These are phyloP conservation scores for Ophion slaviceki DNA, from an alignment of 2,888 invertebrate species.

Conservation along the genomic window DNA sequence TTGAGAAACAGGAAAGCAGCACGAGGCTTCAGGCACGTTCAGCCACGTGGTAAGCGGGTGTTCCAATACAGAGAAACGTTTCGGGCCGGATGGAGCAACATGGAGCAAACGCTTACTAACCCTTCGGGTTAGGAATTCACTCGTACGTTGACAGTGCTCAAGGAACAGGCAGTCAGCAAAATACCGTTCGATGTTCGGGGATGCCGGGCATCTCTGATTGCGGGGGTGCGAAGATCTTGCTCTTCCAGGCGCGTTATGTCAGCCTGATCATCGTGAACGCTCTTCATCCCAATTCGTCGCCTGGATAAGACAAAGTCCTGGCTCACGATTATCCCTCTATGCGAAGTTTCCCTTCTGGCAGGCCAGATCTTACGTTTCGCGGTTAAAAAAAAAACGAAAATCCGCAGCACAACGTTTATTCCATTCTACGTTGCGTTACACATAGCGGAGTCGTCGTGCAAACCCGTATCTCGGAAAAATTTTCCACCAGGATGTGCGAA, in stretches of 20 bases:
- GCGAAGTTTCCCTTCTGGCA: slow-evolving; percentile 16
- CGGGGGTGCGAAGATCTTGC: slow-evolving; percentile 25
- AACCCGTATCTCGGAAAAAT: slow-evolving; percentile 18
- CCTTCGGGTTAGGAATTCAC: slow-evolving; percentile 64
- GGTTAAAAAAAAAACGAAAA: slow-evolving; percentile 4
- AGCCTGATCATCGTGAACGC: slow-evolving; percentile 75
- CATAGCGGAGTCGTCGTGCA: slow-evolving; percentile 1
- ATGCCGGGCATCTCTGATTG: slow-evolving; percentile 29
- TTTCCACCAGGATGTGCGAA: slow-evolving; percentile 27
- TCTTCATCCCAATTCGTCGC: slow-evolving; percentile 77
- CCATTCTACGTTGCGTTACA: background rate
- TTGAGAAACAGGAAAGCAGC: slow-evolving; percentile 81
- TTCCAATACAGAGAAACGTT: slow-evolving; percentile 10
- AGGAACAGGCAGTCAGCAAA: slow-evolving; percentile 75
- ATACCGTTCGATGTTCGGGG: background rate
- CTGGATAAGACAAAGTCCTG: slow-evolving; percentile 65
- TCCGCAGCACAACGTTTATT: background rate
- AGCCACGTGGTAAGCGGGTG: slow-evolving; percentile 35
- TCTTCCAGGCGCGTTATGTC: slow-evolving; percentile 69
- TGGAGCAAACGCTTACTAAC: slow-evolving; percentile 39
- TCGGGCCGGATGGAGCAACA: slow-evolving; percentile 48
- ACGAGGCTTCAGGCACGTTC: slow-evolving; percentile 64
- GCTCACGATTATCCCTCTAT: slow-evolving; percentile 56
- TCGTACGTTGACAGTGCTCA: slow-evolving; percentile 73
- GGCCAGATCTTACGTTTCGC: slow-evolving; percentile 6